A percentile compares a stretch with the other conserved stretches of the same genome.
phyloP scores from a whole-genome alignment of 1,140 invertebrate species.

The Calephelis virginiensis region DNA sequence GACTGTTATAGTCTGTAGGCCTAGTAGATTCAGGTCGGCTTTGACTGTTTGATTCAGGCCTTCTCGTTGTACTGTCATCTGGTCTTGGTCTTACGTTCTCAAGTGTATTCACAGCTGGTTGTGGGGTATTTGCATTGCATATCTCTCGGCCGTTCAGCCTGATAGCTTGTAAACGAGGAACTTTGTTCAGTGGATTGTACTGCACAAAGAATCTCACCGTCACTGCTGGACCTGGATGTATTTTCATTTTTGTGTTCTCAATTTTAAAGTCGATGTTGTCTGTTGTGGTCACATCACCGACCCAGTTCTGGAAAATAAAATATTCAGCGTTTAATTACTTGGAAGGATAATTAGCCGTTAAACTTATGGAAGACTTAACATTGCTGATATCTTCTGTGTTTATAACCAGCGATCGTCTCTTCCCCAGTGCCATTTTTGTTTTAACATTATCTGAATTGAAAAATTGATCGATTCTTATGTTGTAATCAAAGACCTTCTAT shows the following conservation, averaged over 20 bases:
- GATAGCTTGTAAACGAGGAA: conserved; percentile 52
- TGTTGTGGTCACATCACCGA: conserved; percentile 63
- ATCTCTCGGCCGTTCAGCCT: conserved; percentile 67
- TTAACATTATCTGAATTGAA: no score
- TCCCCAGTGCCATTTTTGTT: no score
- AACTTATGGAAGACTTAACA: no score
- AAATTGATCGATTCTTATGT: no score
- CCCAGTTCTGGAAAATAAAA: conserved; percentile 58
- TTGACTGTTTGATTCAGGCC: conserved; percentile 25
- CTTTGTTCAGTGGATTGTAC: conserved; percentile 56
- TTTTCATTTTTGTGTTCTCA: conserved; percentile 68
- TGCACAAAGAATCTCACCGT: conserved; percentile 66
- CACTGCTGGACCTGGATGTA: conserved; percentile 61
- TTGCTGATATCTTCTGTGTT: no score
- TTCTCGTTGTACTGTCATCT: conserved; percentile 16
- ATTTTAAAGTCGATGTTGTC: conserved; percentile 71
- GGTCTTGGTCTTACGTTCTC: conserved; percentile 26
- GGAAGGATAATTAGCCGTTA: no score
- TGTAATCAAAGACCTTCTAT: no score
- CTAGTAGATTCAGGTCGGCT: conserved; percentile 23
- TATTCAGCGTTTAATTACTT: no score
- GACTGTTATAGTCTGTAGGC: conserved; percentile 17
- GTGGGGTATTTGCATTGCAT: conserved; percentile 58
- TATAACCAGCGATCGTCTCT: no score
- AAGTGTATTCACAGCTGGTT: conserved; percentile 39